phyloP scores from a whole-genome alignment of 2,797 vertebrate genomes.

The Acomys russatus region DNA sequence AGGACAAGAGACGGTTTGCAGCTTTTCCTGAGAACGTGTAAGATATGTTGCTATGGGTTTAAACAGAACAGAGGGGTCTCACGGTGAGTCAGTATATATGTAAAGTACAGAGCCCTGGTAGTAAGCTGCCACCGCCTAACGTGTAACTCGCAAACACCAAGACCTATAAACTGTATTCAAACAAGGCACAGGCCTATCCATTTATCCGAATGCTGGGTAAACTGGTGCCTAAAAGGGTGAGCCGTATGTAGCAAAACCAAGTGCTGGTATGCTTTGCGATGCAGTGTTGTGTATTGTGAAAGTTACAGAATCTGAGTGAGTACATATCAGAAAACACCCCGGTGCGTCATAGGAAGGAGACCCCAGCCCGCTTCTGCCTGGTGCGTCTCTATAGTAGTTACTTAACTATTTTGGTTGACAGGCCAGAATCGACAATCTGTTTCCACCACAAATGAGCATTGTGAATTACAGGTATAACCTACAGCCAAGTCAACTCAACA shows the following conservation, averaged over 20 bases:
- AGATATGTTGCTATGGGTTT: conserved; percentile 48
- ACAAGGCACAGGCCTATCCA: conserved; percentile 53
- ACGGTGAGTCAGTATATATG: conserved; percentile 12
- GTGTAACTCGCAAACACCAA: conserved; percentile 64
- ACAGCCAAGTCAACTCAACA: conserved; percentile 49
- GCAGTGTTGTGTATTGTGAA: conserved; percentile 41
- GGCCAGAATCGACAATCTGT: conserved; percentile 33
- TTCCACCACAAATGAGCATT: conserved; percentile 28
- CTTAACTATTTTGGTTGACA: conserved; percentile 38
- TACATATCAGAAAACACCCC: neutral
- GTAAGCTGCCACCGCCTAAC: conserved; percentile 32
- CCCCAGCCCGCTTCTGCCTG: conserved; percentile 34
- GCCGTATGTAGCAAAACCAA: conserved; percentile 34
- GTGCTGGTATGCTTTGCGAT: neutral
- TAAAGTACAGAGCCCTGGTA: conserved; percentile 21
- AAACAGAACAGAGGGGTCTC: conserved; percentile 50
- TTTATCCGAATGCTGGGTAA: conserved; percentile 62
- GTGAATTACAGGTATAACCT: conserved; percentile 31
- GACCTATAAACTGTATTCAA: conserved; percentile 62
- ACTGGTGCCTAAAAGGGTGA: conserved; percentile 29
- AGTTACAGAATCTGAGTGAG: conserved; percentile 36
- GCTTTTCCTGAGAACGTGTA: conserved; percentile 77
- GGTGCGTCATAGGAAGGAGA: neutral
- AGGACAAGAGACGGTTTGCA: conserved; percentile 9
- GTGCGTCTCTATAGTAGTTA: neutral